Base-by-base conservation (phyloP, 2,797 vertebrate genomes). In the Anableps anableps region DNA sequence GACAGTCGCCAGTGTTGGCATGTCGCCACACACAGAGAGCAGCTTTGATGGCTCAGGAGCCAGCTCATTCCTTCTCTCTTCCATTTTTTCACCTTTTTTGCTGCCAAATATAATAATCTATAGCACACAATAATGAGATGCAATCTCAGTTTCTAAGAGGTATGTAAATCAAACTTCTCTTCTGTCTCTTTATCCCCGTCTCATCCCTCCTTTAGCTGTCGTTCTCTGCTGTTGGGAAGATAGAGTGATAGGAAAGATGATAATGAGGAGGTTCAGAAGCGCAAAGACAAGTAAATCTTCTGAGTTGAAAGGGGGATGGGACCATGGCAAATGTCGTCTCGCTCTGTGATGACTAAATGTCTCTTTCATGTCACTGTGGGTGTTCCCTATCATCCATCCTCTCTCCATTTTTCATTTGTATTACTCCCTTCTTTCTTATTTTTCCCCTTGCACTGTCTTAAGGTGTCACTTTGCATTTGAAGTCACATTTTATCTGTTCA, bases 81-180 rank as follows among this genome's bases (percentile, higher is more conserved):
- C 78, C 64, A 84, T 86, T 85, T 92, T 73, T 74, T 50, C 31
- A 83, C 83, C 21, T 68, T 68, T 86, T 86, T 86, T 87, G 89
- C 81, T 87, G 86, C 86, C 85, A 87, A 89, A 91, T 83, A 91
- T 87, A 92, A 94, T 95, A 94, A 95, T 93, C 89, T 86, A 93
- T 80, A 81, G 89, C 82, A 85, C 80, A 88, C 88, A 85, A 90
- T 94, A 94, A 95, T 94, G 91, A 91, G 91, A 92, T 82, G 88
- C 86, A 62, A 87, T 90, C 87, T 90, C 84, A 85, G 88, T 94
- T 93, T 93, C 84, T 74, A 86, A 85, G 86, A 89, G 76, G 80
- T 89, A 83, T 86, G 84, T 89, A 93, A 95, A 94, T 94, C 91
- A 88, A 84, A 84, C 74, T 72, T 79, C 79, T 75, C 79, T 66